phyloP scores from a whole-genome alignment of 2,888 invertebrate genomes.

The Laspeyria flexula region DNA sequence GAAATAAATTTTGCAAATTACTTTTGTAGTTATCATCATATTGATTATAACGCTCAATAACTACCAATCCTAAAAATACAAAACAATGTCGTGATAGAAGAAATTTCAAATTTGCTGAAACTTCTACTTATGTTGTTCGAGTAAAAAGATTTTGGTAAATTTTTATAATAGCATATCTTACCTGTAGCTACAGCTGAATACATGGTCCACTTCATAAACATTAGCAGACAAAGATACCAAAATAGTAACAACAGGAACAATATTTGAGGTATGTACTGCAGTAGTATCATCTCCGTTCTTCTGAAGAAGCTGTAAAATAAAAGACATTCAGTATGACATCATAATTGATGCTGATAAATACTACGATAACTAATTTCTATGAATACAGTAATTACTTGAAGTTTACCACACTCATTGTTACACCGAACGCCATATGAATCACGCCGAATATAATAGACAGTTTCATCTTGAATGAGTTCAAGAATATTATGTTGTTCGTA shows the following conservation, averaged over 20 bases:
- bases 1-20: too few species aligned
- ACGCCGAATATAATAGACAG: constrained; percentile 91
- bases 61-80: too few species aligned
- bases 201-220: constrained; percentile 90
- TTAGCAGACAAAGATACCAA: constrained; percentile 88
- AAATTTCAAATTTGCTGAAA: too few species aligned
- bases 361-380: constrained; percentile 74
- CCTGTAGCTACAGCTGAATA: constrained; percentile 78
- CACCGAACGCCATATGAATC: constrained; percentile 90
- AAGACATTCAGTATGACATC: constrained; percentile 19
- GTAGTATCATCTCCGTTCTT: constrained; percentile 78
- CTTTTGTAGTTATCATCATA: too few species aligned
- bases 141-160: too few species aligned
- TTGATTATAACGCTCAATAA: too few species aligned
- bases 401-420: constrained; percentile 88
- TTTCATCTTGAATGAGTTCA: constrained; percentile 92
- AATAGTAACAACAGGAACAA: constrained; percentile 89
- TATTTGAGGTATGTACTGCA: constrained; percentile 90
- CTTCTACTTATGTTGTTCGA: too few species aligned
- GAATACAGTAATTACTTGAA: constrained; percentile 86
- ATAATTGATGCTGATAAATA: constrained; percentile 28
- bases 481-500: constrained; percentile 89
- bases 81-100: too few species aligned
- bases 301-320: constrained; percentile 77
- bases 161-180: too few species aligned